These are phyloP conservation scores for Merops nubicus DNA, from an alignment of 2,113 vertebrate genomes.

Conservation along the genomic window DNA sequence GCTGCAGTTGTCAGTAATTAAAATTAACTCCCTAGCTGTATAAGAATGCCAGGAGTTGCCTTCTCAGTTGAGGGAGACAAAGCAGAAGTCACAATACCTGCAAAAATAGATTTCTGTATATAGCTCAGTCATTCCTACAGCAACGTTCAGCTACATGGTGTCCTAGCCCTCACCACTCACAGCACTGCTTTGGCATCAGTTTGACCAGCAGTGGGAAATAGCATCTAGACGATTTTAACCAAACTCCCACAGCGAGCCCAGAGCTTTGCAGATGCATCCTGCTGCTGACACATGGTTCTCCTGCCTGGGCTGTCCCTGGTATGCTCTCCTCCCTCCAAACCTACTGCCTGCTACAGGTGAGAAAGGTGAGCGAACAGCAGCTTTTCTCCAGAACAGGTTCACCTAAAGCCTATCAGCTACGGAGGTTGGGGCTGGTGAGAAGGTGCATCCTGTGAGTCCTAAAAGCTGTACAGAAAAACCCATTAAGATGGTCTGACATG, in stretches of 20 bases:
- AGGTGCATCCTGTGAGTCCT: neutral
- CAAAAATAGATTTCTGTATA: neutral
- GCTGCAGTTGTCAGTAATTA: constrained; percentile 64
- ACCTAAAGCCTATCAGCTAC: neutral
- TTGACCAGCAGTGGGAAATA: neutral
- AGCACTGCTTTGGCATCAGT: neutral
- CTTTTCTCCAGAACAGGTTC: neutral
- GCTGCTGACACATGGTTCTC: neutral
- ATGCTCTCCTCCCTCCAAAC: neutral
- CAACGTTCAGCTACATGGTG: neutral
- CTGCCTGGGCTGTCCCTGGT: neutral
- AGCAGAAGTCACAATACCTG: neutral
- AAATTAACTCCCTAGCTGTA: constrained; percentile 60
- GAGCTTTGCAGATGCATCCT: neutral
- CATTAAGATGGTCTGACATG: neutral
- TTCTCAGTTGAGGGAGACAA: constrained; percentile 6
- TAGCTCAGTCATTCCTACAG: neutral
- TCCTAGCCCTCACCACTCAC: neutral
- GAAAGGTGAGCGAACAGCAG: neutral
- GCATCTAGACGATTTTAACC: neutral
- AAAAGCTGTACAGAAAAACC: neutral
- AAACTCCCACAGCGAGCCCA: neutral
- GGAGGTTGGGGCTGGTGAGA: neutral
- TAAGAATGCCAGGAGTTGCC: constrained; percentile 33
- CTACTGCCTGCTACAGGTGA: neutral